Evolutionary conservation across 35 echinoderm and acorn worm species (phyloP).

Genomic region (Chiridota heheva): DNA sequence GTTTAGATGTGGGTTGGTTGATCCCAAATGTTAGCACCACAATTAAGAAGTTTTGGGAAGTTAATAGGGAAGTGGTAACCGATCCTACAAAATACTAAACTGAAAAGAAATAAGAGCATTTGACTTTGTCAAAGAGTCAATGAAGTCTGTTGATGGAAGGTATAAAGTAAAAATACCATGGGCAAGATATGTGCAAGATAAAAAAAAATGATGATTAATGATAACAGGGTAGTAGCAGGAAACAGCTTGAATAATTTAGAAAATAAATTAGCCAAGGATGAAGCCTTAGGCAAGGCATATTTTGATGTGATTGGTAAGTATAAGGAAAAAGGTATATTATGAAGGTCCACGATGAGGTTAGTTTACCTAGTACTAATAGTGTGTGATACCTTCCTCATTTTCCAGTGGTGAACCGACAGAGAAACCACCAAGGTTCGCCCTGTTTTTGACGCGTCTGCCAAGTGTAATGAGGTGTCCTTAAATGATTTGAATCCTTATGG

Average conservation of each 20-base stretch:
- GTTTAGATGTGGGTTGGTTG: constrained; percentile 1
- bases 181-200: constrained; percentile 15
- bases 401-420: constrained; percentile 40
- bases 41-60: constrained; percentile 50
- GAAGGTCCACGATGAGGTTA: background rate
- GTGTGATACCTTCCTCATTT: constrained; percentile 50
- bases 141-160: constrained; percentile 21
- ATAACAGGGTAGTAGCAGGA: constrained; percentile 36
- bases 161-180: constrained; percentile 42
- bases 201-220: background rate
- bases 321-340: constrained; percentile 39
- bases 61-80: background rate
- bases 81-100: background rate
- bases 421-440: constrained; percentile 51
- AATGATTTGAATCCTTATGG: constrained; percentile 40
- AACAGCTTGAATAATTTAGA: constrained; percentile 38
- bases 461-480: constrained; percentile 1
- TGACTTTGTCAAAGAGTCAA: constrained; percentile 1
- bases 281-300: constrained; percentile 7
- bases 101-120: constrained; percentile 15
- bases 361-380: background rate
- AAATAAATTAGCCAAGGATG: constrained; percentile 11
- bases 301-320: constrained; percentile 17
- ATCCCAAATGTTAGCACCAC: background rate
- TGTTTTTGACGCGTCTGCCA: constrained; percentile 33